These are phyloP conservation scores for Hybos culiciformis DNA, from an alignment of 2,888 invertebrate species.

Conservation along the genomic window DNA sequence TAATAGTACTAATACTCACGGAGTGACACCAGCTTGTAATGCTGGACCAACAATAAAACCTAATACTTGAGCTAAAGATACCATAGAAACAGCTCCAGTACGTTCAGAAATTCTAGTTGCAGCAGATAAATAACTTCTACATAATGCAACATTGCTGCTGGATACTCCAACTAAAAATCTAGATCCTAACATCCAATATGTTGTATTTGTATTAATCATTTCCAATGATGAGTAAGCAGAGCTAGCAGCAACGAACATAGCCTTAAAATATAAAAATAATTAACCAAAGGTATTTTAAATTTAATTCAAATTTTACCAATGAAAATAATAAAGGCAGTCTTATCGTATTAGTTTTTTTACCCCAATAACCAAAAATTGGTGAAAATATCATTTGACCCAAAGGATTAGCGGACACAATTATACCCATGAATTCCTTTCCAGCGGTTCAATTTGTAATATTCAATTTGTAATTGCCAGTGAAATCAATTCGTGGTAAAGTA, in stretches of 20 bases:
- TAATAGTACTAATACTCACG: no score
- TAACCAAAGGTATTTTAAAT: no score
- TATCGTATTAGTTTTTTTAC: conserved; percentile 57
- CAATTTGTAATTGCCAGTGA: no score
- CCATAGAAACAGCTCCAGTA: conserved; percentile 69
- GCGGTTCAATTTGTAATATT: no score
- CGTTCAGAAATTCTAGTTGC: conserved; percentile 69
- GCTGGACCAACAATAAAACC: conserved; percentile 80
- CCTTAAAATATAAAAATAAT: no score
- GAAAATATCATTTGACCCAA: conserved; percentile 77
- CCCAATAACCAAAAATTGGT: conserved; percentile 73
- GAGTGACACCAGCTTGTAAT: conserved; percentile 66
- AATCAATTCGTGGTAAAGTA: no score
- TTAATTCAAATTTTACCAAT: conserved; percentile 56
- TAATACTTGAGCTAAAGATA: conserved; percentile 71
- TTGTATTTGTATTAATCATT: no score
- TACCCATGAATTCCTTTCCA: conserved; percentile 70
- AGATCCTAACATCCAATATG: no score
- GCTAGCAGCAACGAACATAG: no score
- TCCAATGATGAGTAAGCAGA: no score
- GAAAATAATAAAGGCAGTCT: conserved; percentile 58
- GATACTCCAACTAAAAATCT: no score
- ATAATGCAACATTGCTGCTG: conserved; percentile 74
- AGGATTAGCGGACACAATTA: conserved; percentile 75
- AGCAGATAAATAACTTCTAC: conserved; percentile 70